Evolutionary conservation across 1,140 invertebrate genomes (phyloP).

Genomic region (Drosophila grimshawi): DNA sequence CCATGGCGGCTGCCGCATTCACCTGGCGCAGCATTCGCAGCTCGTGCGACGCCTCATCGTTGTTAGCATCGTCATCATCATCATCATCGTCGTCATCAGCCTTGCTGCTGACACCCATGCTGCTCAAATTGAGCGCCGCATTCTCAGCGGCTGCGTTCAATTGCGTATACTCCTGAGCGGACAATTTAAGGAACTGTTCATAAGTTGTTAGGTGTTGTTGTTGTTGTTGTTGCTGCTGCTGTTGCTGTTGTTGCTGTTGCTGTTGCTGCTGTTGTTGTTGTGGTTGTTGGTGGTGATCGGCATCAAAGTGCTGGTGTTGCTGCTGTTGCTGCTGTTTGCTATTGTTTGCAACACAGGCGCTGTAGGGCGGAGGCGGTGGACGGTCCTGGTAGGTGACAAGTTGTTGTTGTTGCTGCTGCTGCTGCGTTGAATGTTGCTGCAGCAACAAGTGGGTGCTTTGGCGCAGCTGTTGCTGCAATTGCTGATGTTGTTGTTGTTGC

Average conservation of each 20-base stretch:
- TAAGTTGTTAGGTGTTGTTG: slow-evolving; percentile 62
- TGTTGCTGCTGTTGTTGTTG: slow-evolving; percentile 15
- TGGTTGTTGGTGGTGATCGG: neutral
- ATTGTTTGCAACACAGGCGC: slow-evolving; percentile 30
- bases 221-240: slow-evolving; percentile 38
- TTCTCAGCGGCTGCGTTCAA: slow-evolving; percentile 43
- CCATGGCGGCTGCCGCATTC: slow-evolving; percentile 45
- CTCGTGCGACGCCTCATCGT: slow-evolving; percentile 36
- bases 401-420: slow-evolving; percentile 48
- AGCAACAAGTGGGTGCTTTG: slow-evolving; percentile 32
- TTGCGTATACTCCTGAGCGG: slow-evolving; percentile 62
- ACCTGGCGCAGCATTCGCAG: slow-evolving; percentile 55
- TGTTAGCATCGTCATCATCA: slow-evolving; percentile 8
- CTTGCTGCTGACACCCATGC: slow-evolving; percentile 38
- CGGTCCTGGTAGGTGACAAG: slow-evolving; percentile 54
- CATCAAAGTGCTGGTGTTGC: slow-evolving; percentile 25
- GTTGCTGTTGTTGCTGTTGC: slow-evolving; percentile 24
- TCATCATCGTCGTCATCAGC: slow-evolving; percentile 6
- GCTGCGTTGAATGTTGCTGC: slow-evolving; percentile 36
- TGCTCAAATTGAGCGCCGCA: slow-evolving; percentile 70
- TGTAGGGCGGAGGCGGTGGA: slow-evolving; percentile 58
- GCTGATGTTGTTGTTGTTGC: slow-evolving; percentile 41
- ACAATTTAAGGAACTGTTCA: slow-evolving; percentile 76
- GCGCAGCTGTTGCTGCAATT: slow-evolving; percentile 49
- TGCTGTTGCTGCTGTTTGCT: slow-evolving; percentile 36